These are phyloP conservation scores for Pterostichus niger DNA, from an alignment of 2,888 invertebrate species.

Conservation along the genomic window DNA sequence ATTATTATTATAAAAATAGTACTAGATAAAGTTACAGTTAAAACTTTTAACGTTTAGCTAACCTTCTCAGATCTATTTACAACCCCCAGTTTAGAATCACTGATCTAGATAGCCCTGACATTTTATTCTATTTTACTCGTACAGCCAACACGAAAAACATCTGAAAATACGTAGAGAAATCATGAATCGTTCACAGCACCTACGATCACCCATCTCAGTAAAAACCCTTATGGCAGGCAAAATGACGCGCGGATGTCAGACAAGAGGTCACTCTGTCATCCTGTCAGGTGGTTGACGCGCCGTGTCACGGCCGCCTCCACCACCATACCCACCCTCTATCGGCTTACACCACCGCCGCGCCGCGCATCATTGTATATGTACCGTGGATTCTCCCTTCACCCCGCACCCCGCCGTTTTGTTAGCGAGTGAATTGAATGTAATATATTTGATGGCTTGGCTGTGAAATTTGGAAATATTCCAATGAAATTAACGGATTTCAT, in stretches of 20 bases:
- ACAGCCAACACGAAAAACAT: too few species aligned
- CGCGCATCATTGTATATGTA: constrained; percentile 5
- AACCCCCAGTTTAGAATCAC: too few species aligned
- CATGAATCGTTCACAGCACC: background rate
- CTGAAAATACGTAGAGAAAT: too few species aligned
- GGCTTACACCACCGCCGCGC: background rate
- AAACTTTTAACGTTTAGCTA: too few species aligned
- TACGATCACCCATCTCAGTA: constrained; percentile 3
- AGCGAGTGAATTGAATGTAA: constrained; percentile 23
- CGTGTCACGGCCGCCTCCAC: constrained; percentile 30
- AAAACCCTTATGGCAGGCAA: constrained; percentile 1
- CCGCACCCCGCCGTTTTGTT: background rate
- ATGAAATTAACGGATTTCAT: constrained; percentile 50
- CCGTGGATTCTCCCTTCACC: background rate
- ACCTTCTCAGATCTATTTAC: too few species aligned
- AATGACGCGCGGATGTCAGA: constrained; percentile 50
- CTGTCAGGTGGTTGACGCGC: constrained; percentile 57
- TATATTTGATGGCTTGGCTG: constrained; percentile 21
- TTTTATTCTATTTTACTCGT: too few species aligned
- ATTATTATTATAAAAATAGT: too few species aligned
- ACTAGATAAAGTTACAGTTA: too few species aligned
- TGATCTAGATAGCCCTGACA: too few species aligned
- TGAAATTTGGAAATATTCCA: constrained; percentile 49
- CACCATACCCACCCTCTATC: background rate
- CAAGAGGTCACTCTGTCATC: constrained; percentile 63